Evolutionary conservation across 1,140 invertebrate species (phyloP).

Genomic region (Bilobella aurantiaca): DNA sequence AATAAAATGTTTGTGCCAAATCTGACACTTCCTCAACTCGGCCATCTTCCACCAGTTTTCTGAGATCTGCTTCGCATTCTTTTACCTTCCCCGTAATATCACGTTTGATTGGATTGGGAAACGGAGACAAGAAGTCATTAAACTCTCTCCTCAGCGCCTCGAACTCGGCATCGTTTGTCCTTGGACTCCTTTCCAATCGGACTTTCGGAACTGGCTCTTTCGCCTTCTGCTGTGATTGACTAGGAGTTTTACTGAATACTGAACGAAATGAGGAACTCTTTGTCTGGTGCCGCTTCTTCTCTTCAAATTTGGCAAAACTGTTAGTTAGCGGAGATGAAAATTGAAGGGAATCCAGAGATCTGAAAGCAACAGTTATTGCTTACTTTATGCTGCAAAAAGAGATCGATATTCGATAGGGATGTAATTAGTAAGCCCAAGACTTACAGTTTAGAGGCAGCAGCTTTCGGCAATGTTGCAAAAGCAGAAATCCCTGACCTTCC

Average conservation of each 20-base stretch:
- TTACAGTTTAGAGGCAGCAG: conserved; percentile 33
- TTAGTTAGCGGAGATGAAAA: conserved; percentile 25
- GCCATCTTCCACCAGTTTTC: conserved; percentile 53
- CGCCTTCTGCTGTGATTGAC: conserved; percentile 47
- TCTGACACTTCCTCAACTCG: conserved; percentile 78
- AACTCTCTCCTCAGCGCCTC: conserved; percentile 29
- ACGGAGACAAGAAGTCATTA: conserved; percentile 25
- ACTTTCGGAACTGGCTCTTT: conserved; percentile 8
- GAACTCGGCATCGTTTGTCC: conserved; percentile 19
- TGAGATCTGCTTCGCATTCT: conserved; percentile 46
- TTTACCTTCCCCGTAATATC: conserved; percentile 32
- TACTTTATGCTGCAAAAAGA: neutral
- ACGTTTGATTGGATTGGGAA: conserved; percentile 26
- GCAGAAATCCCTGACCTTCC: conserved; percentile 23
- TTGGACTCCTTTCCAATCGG: conserved; percentile 2
- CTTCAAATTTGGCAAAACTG: conserved; percentile 70
- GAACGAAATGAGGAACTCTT: conserved; percentile 65
- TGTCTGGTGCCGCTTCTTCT: conserved; percentile 70
- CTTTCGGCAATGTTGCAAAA: conserved; percentile 31
- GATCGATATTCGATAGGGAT: neutral
- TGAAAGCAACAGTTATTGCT: neutral
- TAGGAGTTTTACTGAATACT: conserved; percentile 62
- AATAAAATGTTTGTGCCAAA: conserved; percentile 81
- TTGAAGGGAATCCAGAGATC: conserved; percentile 33
- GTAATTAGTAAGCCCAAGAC: neutral